Percentiles rank a stretch among this genome's conserved stretches.
phyloP scores from a whole-genome alignment of 2,113 vertebrate genomes.

The Chinchilla lanigera region DNA sequence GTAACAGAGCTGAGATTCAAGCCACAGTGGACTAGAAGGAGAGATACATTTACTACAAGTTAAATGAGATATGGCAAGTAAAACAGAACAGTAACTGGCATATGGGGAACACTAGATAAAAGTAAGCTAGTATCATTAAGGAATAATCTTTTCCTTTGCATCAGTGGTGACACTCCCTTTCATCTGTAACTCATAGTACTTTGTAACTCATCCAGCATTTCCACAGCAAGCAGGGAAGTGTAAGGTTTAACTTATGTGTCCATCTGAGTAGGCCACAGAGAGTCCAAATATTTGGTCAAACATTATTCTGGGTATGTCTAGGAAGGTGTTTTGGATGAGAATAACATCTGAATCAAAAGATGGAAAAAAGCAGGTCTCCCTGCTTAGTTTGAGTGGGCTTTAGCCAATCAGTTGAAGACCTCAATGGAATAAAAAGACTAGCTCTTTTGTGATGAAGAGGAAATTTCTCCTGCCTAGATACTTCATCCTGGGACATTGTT shows the following conservation, averaged over 20 bases:
- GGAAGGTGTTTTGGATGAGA: not conserved
- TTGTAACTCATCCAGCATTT: not conserved
- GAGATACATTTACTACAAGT: not conserved
- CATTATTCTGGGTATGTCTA: not conserved
- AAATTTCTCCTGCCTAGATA: not conserved
- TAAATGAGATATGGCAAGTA: not conserved
- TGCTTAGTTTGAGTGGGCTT: not conserved
- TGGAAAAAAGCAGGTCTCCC: not conserved
- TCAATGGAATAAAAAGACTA: not conserved
- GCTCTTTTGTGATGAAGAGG: not conserved
- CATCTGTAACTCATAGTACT: not conserved
- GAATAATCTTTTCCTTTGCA: not conserved
- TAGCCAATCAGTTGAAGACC: not conserved
- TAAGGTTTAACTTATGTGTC: not conserved
- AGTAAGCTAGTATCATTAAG: not conserved
- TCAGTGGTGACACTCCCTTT: not conserved
- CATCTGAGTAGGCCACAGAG: not conserved
- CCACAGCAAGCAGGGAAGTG: not conserved
- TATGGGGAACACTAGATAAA: not conserved
- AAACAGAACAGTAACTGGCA: not conserved
- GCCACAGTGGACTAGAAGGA: not conserved
- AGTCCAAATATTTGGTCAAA: not conserved
- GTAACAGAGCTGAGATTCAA: not conserved
- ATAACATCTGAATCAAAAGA: constrained; percentile 5
- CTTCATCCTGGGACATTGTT: not conserved